Evolutionary conservation across 2,888 invertebrate species (phyloP).

Genomic region (Terebella lapidaria): DNA sequence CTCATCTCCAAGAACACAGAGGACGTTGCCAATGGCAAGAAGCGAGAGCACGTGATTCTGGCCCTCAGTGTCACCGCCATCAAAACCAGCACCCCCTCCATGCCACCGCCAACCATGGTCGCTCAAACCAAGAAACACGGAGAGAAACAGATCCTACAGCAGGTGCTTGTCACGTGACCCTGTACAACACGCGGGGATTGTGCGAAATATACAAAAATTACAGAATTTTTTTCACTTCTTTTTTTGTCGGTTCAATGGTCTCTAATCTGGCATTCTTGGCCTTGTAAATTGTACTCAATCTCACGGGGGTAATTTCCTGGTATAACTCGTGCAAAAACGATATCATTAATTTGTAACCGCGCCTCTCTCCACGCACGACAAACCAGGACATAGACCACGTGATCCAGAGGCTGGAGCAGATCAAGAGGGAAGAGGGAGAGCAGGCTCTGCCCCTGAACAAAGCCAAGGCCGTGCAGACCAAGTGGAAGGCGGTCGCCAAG

Average conservation of each 20-base stretch:
- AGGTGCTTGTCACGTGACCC: too few species aligned
- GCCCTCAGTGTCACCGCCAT: slow-evolving; percentile 29
- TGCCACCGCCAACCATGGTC: slow-evolving; percentile 34
- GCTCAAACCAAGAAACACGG: slow-evolving; percentile 40
- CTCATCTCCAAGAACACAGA: slow-evolving; percentile 24
- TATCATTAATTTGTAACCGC: too few species aligned
- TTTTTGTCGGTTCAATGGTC: too few species aligned
- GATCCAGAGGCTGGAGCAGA: slow-evolving; percentile 30
- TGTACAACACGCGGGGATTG: too few species aligned
- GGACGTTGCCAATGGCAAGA: slow-evolving; percentile 16
- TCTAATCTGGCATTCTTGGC: too few species aligned
- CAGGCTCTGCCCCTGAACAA: slow-evolving; percentile 32
- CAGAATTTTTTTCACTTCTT: too few species aligned
- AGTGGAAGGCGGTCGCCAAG: slow-evolving; percentile 34
- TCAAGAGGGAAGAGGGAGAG: slow-evolving; percentile 31
- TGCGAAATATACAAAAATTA: too few species aligned
- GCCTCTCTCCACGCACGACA: too few species aligned
- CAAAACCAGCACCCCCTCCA: slow-evolving; percentile 14
- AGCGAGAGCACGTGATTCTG: slow-evolving; percentile 32
- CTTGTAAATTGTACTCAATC: too few species aligned
- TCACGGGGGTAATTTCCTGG: too few species aligned
- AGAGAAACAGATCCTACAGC: slow-evolving; percentile 34
- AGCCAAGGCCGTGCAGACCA: slow-evolving; percentile 29
- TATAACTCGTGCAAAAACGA: too few species aligned
- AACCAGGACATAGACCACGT: slow-evolving; percentile 38